Base-by-base conservation (phyloP, 2,797 vertebrate genomes). In the Clarias fuscus region DNA sequence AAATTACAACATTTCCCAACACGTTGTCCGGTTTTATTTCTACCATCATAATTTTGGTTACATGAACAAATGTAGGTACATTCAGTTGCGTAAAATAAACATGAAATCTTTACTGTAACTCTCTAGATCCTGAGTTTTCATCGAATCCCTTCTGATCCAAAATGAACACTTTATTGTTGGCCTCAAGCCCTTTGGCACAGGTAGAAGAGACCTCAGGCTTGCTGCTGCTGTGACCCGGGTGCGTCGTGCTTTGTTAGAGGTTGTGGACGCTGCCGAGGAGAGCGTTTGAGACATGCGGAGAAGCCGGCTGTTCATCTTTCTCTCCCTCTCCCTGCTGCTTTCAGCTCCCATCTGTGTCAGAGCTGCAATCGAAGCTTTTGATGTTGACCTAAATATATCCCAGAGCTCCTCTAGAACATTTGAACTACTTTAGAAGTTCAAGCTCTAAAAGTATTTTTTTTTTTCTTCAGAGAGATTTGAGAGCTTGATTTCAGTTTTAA, bases 361-460 rank as follows among this genome's bases (percentile, higher is more conserved):
- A 83, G 72, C 79, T 75, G 37, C 77, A 67, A 78, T 84, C 59
- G 72, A 82, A 70, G 86, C 86, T 79, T 90, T 86, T 88, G 83
- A 89, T 89, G 88, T 89, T 85, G 88, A 85, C 89, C 89, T 86
- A 84, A 89, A 90, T 88, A 85, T 89, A 48, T 85, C 75, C 53
- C 59, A 85, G 86, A 90, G 30, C 59, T 81, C 68, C 83, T 85
- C 68, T 82, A 67, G 56, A 83, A 85, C 77, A 86, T 85, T 71
- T 86, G 85, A 89, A 81, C 88, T 90, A 90, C 84, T 90, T 89
- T 88, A 22, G 37, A 88, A 88, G 87, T 90, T 87, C 72, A 78
- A 73, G 80, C 72, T 59, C 65, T 73, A 18, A n/a, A 82, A 56
- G 40, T 82, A 58, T 77, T 30, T 30, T 53, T 78, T 77, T 24